Percentiles rank a stretch among this genome's conserved stretches.
Conservation (phyloP, 2,888 invertebrate genomes). For the Nomada fucata region DNA sequence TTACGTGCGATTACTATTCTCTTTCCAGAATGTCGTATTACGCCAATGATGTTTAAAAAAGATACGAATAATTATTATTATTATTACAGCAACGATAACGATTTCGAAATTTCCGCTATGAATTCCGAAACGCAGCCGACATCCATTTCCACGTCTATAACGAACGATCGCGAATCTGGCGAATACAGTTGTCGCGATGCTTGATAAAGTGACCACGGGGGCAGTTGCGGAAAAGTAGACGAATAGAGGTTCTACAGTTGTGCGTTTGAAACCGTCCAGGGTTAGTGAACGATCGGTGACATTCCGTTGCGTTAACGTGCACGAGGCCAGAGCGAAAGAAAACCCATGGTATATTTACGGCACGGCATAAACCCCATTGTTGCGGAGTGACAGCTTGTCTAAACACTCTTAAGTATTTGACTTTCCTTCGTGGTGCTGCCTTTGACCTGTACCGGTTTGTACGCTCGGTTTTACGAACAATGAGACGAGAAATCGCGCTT, state of each 20-base stretch:
- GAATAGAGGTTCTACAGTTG: neutral
- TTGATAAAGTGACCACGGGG: too few species aligned
- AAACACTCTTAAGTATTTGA: conserved; percentile 79
- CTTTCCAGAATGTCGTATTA: too few species aligned
- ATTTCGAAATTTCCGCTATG: too few species aligned
- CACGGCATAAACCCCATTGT: conserved; percentile 70
- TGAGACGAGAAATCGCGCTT: conserved; percentile 72
- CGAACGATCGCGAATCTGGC: too few species aligned
- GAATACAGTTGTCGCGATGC: too few species aligned
- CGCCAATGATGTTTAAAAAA: too few species aligned
- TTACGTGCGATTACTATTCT: too few species aligned
- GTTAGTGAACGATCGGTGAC: neutral
- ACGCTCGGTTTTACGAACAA: conserved; percentile 74
- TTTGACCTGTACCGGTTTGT: conserved; percentile 49
- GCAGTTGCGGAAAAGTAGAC: neutral
- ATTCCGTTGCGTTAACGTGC: neutral
- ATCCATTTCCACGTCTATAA: too few species aligned
- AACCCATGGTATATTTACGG: conserved; percentile 56
- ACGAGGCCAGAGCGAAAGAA: neutral
- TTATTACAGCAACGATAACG: too few species aligned
- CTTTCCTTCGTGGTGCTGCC: conserved; percentile 52
- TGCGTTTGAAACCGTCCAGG: neutral
- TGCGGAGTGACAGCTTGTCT: conserved; percentile 77
- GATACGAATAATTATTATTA: too few species aligned
- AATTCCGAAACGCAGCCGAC: too few species aligned